A percentile compares a stretch with the other conserved stretches of the same genome.
These are phyloP conservation scores for Periplaneta americana DNA, from an alignment of 1,140 invertebrate species.

Conservation along the genomic window DNA sequence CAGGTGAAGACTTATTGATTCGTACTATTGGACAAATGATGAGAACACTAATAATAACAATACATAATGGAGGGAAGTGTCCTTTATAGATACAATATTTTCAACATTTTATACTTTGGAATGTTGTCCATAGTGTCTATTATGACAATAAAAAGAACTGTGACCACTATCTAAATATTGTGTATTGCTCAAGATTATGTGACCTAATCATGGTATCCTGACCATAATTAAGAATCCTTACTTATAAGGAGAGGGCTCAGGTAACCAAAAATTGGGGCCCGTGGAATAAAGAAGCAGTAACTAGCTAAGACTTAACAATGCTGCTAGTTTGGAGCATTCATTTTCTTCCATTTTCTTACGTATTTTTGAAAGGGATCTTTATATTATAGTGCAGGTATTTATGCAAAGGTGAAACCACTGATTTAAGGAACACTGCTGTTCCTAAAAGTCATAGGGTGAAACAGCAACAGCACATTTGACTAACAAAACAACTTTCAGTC, in stretches of 20 bases:
- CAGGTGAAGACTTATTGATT: neutral
- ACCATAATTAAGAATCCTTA: neutral
- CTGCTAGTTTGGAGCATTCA: neutral
- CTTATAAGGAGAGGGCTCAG: neutral
- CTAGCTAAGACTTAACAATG: neutral
- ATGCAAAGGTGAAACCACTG: neutral
- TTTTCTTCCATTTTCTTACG: neutral
- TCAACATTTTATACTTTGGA: neutral
- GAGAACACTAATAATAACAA: neutral
- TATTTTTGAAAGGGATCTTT: neutral
- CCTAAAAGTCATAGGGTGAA: neutral
- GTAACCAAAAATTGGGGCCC: neutral
- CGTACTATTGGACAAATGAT: neutral
- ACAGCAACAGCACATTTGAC: neutral
- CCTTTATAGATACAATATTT: neutral
- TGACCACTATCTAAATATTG: neutral
- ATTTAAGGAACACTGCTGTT: neutral
- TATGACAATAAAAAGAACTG: neutral
- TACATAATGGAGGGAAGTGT: neutral
- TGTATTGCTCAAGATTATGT: neutral
- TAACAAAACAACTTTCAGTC: conserved; percentile 2
- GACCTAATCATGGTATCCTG: neutral
- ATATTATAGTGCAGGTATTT: neutral
- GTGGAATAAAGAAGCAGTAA: neutral
- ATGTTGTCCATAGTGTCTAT: neutral